Evolutionary conservation across 1,140 invertebrate genomes (phyloP).

Genomic region (Pinna nobilis): DNA sequence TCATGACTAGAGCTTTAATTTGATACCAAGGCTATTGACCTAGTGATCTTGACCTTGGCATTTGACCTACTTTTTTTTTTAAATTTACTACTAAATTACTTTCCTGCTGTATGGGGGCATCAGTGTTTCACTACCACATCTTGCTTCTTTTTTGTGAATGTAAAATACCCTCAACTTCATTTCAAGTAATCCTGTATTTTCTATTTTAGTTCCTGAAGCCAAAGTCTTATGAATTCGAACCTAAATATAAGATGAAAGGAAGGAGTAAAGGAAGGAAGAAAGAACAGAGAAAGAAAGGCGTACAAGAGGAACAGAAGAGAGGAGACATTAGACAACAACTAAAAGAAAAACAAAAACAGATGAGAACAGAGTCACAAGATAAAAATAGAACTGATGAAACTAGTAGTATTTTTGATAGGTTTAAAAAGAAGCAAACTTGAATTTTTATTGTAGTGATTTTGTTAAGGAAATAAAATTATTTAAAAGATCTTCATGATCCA

Average conservation of each 20-base stretch:
- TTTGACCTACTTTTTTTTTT: no score
- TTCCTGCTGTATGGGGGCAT: no score
- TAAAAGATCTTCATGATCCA: no score
- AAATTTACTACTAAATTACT: no score
- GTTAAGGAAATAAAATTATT: no score
- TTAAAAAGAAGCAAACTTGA: conserved; percentile 38
- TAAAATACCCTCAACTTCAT: not conserved
- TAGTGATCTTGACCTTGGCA: no score
- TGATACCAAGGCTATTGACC: no score
- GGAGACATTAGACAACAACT: conserved; percentile 28
- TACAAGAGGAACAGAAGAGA: conserved; percentile 57
- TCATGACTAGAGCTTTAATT: no score
- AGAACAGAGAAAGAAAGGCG: conserved; percentile 50
- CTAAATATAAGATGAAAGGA: conserved; percentile 85
- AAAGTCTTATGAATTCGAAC: conserved; percentile 84
- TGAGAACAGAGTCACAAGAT: not conserved
- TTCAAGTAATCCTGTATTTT: conserved; percentile 31
- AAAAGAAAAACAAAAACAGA: conserved; percentile 15
- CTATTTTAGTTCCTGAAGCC: conserved; percentile 83
- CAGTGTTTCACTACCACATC: no score
- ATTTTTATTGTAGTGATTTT: not conserved
- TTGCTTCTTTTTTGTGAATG: no score
- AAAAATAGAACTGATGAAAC: not conserved
- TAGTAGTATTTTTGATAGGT: conserved; percentile 43
- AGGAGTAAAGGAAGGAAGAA: conserved; percentile 79